Evolutionary conservation across 2,888 invertebrate species (phyloP).

Genomic region (Plusia festucae): DNA sequence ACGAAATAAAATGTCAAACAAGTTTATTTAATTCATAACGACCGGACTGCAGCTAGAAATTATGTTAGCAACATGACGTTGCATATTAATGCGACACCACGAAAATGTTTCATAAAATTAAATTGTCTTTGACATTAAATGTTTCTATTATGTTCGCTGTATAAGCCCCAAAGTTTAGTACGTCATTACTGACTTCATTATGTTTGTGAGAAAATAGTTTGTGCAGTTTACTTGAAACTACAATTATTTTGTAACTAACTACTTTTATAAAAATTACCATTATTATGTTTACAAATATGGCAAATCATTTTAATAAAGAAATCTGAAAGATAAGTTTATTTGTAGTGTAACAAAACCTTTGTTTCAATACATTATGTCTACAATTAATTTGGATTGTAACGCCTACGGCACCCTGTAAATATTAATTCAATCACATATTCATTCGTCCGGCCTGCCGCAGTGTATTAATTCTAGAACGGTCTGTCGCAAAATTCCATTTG

Average conservation of each 20-base stretch:
- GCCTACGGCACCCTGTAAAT: conserved; percentile 65
- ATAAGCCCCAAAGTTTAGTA: conserved; percentile 31
- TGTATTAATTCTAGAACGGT: conserved; percentile 75
- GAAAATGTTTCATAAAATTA: conserved; percentile 33
- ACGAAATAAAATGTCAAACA: conserved; percentile 64
- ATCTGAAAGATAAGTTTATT: no score
- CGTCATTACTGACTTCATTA: conserved; percentile 21
- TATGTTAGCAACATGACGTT: conserved; percentile 41
- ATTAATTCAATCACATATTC: conserved; percentile 70
- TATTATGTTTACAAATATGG: no score
- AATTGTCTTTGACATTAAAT: conserved; percentile 40
- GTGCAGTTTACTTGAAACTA: conserved; percentile 34
- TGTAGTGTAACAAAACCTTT: neutral
- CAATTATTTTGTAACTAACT: no score
- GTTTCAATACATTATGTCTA: conserved; percentile 10
- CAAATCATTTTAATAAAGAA: no score
- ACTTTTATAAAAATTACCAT: no score
- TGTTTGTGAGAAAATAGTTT: conserved; percentile 38
- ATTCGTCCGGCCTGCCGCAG: conserved; percentile 66
- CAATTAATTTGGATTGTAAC: conserved; percentile 36
- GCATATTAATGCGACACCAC: conserved; percentile 36
- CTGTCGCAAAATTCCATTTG: conserved; percentile 81
- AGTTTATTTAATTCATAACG: conserved; percentile 58
- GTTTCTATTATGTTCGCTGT: conserved; percentile 33
- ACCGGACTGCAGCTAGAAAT: conserved; percentile 39